phyloP scores from a whole-genome alignment of 2,113 vertebrate genomes.

The Rhabdomys dilectus region DNA sequence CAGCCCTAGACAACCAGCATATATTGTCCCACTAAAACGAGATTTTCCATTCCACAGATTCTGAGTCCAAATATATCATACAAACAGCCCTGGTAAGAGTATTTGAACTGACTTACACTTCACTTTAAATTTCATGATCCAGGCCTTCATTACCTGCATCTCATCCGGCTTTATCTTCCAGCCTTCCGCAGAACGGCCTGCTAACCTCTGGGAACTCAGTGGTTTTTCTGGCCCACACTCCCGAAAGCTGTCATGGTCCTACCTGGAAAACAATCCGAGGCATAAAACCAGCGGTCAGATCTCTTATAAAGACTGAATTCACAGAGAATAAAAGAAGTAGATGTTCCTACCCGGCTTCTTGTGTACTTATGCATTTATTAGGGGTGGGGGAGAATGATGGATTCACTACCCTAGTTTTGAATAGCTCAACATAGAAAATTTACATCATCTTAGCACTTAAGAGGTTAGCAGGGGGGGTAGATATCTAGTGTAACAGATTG shows the following conservation, averaged over 20 bases:
- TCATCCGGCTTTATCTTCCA: background rate
- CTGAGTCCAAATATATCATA: background rate
- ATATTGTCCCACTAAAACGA: background rate
- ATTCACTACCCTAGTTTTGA: slow-evolving; percentile 35
- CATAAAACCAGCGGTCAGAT: background rate
- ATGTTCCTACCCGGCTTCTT: background rate
- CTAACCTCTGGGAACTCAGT: background rate
- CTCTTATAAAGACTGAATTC: background rate
- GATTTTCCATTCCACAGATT: background rate
- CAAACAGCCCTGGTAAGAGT: too few relatives aligned
- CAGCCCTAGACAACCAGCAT: background rate
- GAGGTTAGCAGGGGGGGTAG: background rate
- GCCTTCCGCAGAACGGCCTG: background rate
- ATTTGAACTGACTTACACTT: background rate
- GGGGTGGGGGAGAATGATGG: background rate
- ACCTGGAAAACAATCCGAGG: background rate
- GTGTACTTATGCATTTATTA: background rate
- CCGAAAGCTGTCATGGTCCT: background rate
- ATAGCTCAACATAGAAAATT: background rate
- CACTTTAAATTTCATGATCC: background rate
- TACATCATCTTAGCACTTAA: background rate
- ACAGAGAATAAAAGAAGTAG: background rate
- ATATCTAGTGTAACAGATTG: background rate
- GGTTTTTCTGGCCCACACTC: background rate
- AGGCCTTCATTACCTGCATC: background rate